Conservation (phyloP, 2,888 invertebrate genomes). For the Conchocele bisecta region DNA sequence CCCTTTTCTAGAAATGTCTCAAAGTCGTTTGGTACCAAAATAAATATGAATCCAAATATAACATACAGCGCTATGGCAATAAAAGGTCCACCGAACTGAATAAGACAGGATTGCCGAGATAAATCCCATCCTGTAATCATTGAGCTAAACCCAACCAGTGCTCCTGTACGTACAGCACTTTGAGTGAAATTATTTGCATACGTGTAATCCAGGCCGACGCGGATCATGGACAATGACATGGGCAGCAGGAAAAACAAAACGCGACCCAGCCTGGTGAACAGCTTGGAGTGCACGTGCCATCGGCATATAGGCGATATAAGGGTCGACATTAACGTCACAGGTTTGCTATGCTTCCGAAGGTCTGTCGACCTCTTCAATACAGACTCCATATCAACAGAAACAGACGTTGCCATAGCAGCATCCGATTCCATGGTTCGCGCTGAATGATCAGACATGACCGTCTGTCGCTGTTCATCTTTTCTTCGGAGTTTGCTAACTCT, state of each 20-base stretch:
- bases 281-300: neutral
- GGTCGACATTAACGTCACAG: constrained; percentile 30
- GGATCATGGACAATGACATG: neutral
- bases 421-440: neutral
- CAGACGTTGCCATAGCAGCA: too few species aligned
- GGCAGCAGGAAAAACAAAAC: constrained; percentile 16
- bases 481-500: neutral
- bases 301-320: constrained; percentile 15
- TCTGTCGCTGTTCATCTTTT: too few species aligned
- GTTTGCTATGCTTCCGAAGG: constrained; percentile 10
- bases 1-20: constrained; percentile 24
- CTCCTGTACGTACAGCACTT: constrained; percentile 26
- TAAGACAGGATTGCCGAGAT: constrained; percentile 11
- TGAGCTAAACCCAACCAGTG: constrained; percentile 39
- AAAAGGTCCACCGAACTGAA: constrained; percentile 25
- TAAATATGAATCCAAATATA: constrained; percentile 21
- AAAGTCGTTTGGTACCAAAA: constrained; percentile 21
- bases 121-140: constrained; percentile 20
- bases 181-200: constrained; percentile 11
- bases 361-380: too few species aligned
- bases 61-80: constrained; percentile 23
- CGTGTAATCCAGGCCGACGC: constrained; percentile 20
- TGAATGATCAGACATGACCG: too few species aligned
- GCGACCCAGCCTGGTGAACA: constrained; percentile 12
- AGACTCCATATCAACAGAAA: too few species aligned